These are phyloP conservation scores for Alectoris magna DNA, from an alignment of 2,797 vertebrate genomes.

Conservation along the genomic window DNA sequence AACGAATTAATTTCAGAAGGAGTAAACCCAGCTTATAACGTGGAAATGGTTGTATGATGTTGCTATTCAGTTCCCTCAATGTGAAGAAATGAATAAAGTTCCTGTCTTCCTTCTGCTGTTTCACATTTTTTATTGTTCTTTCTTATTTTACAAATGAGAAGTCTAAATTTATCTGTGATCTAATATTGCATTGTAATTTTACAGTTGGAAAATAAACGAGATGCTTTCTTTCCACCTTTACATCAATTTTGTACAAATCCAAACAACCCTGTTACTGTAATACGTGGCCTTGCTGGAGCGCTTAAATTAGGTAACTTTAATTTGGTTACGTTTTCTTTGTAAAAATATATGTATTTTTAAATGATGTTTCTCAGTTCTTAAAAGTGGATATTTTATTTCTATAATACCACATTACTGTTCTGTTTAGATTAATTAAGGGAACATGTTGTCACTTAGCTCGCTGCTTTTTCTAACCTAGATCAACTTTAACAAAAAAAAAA, in stretches of 20 bases:
- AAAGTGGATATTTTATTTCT: not conserved
- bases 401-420: not conserved
- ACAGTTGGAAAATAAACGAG: conserved; percentile 98
- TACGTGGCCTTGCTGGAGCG: conserved; percentile 98
- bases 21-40: not conserved
- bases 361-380: not conserved
- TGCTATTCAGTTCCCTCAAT: not conserved
- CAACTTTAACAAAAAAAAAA: not conserved
- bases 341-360: not conserved
- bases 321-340: not conserved
- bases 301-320: conserved; percentile 88
- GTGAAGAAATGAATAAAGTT: not conserved
- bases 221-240: conserved; percentile 97
- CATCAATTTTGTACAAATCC: conserved; percentile 99
- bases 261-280: conserved; percentile 98
- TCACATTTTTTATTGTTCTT: not conserved
- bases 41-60: not conserved
- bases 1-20: conserved; percentile 49
- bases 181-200: conserved; percentile 76
- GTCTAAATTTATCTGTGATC: conserved; percentile 1
- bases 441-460: not conserved
- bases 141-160: not conserved
- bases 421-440: not conserved
- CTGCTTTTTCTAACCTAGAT: not conserved
- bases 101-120: not conserved